Evolutionary conservation across 2,888 invertebrate species (phyloP).

Genomic region (Odontocerum albicorne): DNA sequence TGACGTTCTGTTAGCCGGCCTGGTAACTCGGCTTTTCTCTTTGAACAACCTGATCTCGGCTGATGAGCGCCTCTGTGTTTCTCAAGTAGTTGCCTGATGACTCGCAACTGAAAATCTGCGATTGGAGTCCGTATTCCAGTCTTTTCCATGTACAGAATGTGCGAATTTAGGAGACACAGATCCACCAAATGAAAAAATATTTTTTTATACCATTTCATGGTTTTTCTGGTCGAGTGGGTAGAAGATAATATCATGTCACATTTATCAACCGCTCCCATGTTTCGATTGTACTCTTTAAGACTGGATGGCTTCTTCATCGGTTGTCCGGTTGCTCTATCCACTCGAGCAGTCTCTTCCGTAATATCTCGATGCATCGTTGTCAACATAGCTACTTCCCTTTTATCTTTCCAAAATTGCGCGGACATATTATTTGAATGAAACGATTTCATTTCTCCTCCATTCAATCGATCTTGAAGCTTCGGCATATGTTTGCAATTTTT

Average conservation of each 20-base stretch:
- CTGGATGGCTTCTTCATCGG: not conserved
- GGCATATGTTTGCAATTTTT: no score
- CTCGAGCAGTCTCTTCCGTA: not conserved
- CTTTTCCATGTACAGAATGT: not conserved
- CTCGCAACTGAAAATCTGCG: not conserved
- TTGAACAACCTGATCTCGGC: not conserved
- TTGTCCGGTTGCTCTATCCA: not conserved
- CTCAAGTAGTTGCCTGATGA: not conserved
- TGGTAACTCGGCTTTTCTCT: not conserved
- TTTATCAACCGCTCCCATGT: not conserved
- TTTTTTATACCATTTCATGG: constrained; percentile 7
- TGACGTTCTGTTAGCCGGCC: not conserved
- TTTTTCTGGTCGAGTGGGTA: not conserved
- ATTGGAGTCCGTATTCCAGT: not conserved
- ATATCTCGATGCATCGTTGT: not conserved
- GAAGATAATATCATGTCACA: not conserved
- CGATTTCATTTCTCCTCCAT: no score
- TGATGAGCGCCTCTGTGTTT: not conserved
- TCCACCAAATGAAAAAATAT: constrained; percentile 1
- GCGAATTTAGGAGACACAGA: not conserved
- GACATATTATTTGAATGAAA: not conserved
- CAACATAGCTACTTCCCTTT: not conserved
- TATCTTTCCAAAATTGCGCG: not conserved
- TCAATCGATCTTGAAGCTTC: no score
- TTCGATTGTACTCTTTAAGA: not conserved